Conservation (phyloP, 2,113 vertebrate species). For the Scytalopus superciliaris region DNA sequence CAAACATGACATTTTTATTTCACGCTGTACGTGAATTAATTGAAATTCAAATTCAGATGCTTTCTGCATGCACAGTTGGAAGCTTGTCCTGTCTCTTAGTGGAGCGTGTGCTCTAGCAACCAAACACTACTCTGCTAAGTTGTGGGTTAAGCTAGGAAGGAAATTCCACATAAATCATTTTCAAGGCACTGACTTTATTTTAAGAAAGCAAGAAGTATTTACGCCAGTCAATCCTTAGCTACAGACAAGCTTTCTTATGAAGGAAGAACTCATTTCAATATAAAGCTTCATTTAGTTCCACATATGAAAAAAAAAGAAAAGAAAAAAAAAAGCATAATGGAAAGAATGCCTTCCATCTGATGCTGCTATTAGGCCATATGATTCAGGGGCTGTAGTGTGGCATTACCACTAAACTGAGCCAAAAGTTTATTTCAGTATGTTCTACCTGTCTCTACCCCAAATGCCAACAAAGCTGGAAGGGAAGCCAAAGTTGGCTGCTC, state of each 20-base stretch:
- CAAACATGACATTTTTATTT: constrained; percentile 40
- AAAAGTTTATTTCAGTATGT: background rate
- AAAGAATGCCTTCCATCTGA: background rate
- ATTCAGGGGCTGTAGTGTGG: background rate
- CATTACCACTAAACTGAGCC: background rate
- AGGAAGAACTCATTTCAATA: background rate
- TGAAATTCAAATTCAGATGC: constrained; percentile 32
- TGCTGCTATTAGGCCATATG: background rate
- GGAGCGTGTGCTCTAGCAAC: background rate
- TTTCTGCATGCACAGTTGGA: constrained; percentile 32
- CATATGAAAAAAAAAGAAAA: background rate
- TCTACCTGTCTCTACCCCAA: background rate
- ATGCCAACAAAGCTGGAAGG: background rate
- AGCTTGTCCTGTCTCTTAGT: constrained; percentile 44
- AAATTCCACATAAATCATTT: constrained; percentile 36
- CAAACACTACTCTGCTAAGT: background rate
- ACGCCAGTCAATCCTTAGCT: background rate
- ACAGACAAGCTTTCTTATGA: background rate
- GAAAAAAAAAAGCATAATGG: background rate
- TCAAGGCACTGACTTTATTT: constrained; percentile 31
- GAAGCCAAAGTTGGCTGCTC: background rate
- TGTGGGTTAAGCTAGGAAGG: constrained; percentile 18
- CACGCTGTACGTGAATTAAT: constrained; percentile 30
- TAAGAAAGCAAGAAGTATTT: constrained; percentile 1
- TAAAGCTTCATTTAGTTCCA: background rate